Conservation (phyloP, 2,888 invertebrate species). For the Leptarthrus brevirostris region DNA sequence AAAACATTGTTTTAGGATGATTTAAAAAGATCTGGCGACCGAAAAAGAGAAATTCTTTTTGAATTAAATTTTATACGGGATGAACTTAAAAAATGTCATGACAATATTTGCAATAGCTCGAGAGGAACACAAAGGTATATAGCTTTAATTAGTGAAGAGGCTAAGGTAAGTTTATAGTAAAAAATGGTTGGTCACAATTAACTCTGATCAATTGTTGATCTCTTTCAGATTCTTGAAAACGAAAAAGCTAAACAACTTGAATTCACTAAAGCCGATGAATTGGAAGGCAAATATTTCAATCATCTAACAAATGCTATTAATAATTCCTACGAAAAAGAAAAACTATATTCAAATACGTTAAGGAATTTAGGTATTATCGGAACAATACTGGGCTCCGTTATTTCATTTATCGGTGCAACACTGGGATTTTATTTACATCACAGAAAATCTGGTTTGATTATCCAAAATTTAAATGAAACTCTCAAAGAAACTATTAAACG, state of each 20-base stretch:
- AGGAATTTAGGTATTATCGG: constrained; percentile 6
- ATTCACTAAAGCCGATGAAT: neutral
- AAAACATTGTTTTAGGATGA: too few relatives aligned
- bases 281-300: neutral
- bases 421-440: constrained; percentile 13
- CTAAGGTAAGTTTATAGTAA: too few relatives aligned
- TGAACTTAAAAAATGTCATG: neutral
- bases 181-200: too few relatives aligned
- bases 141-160: too few relatives aligned
- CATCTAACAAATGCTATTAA: constrained; percentile 16
- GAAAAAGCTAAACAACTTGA: neutral
- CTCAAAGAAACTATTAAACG: neutral
- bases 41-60: neutral
- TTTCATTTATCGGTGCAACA: constrained; percentile 1
- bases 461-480: neutral
- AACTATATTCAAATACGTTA: constrained; percentile 13
- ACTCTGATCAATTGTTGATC: too few relatives aligned
- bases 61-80: neutral
- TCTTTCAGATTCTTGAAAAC: neutral
- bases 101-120: neutral
- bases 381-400: neutral
- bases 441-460: constrained; percentile 7
- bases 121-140: neutral
- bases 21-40: neutral
- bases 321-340: constrained; percentile 17